These are phyloP conservation scores for Drosophila neonasuta DNA, from an alignment of 2,888 invertebrate species.

Conservation along the genomic window DNA sequence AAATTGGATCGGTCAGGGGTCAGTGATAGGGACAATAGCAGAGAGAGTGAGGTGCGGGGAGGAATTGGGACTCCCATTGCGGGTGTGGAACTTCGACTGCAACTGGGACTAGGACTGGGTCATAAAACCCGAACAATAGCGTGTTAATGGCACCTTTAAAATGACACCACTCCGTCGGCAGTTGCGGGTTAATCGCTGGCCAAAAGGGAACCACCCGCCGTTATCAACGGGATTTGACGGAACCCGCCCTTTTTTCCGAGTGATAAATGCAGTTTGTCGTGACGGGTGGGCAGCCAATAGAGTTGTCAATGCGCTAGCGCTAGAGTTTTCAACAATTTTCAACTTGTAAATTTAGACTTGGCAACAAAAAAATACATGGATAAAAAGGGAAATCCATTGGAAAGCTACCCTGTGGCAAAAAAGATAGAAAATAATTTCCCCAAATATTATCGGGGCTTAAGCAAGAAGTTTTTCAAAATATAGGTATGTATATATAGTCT, in stretches of 20 bases:
- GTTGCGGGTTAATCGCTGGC: constrained; percentile 60
- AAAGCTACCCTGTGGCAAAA: background rate
- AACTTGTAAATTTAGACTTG: constrained; percentile 10
- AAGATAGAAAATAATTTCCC: background rate
- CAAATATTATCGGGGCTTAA: too few relatives aligned
- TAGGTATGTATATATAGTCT: too few relatives aligned
- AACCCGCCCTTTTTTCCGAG: constrained; percentile 32
- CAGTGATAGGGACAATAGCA: background rate
- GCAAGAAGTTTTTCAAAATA: too few relatives aligned
- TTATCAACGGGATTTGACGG: constrained; percentile 56
- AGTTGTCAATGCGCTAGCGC: constrained; percentile 61
- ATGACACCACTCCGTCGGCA: constrained; percentile 68
- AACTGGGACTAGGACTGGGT: constrained; percentile 22
- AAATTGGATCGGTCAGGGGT: constrained; percentile 59
- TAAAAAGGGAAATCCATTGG: background rate
- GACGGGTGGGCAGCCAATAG: constrained; percentile 52
- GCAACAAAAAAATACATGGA: background rate
- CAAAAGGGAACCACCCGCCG: constrained; percentile 66
- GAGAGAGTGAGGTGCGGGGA: constrained; percentile 1
- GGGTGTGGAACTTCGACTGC: constrained; percentile 21
- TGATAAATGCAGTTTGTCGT: constrained; percentile 61
- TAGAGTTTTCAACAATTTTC: constrained; percentile 44
- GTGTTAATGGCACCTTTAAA: constrained; percentile 78
- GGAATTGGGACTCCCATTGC: constrained; percentile 23
- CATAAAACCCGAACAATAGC: constrained; percentile 71